Evolutionary conservation across 2,113 vertebrate species (phyloP), one percentile per base, ranked within the genome.

Genomic region (Anhinga rufa): DNA sequence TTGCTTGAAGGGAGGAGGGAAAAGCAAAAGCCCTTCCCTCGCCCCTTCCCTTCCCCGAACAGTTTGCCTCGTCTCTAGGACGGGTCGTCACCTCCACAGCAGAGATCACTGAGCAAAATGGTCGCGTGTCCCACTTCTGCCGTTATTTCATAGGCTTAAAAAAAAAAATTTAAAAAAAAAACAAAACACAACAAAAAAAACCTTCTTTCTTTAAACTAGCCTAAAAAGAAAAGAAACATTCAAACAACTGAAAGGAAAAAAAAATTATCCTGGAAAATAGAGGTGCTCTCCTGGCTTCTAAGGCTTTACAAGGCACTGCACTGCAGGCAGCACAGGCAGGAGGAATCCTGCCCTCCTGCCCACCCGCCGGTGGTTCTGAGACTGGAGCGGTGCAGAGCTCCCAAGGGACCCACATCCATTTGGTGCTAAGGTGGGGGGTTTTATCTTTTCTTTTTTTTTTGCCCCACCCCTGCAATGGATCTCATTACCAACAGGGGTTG

Each of bases 251-350:
- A 60, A 76, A 55, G 31, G 25, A 55, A 32, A 70, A 13, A 38
- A 51, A 32, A 48, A n/a, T 20, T 5, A 49, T 68, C 57, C 82
- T 84, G 82, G 83, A 42, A 91, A 71, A 82, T 1, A 44, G 17
- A 74, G 72, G 60, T 58, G 71, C 48, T 80, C 71, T 95, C 58
- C 76, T 57, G 89, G 79, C 32, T 79, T 38, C 64, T 17, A 44
- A 81, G 76, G 76, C 57, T 77, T 60, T 22, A 17, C 75, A 88
- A 94, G 81, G 66, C 92, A 58, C 46, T 78, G 82, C 76, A 25
- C 61, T 48, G 81, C 68, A 52, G 55, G 36, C 65, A 70, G 70
- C 44, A 13, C 34, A 17, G 78, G 65, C 25, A 71, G 78, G 42
- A 75, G 49, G 36, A 72, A 62, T 42, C 51, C 36, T 64, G 60